Evolutionary conservation across 2,113 vertebrate genomes (phyloP).

Genomic region (Calypte anna): DNA sequence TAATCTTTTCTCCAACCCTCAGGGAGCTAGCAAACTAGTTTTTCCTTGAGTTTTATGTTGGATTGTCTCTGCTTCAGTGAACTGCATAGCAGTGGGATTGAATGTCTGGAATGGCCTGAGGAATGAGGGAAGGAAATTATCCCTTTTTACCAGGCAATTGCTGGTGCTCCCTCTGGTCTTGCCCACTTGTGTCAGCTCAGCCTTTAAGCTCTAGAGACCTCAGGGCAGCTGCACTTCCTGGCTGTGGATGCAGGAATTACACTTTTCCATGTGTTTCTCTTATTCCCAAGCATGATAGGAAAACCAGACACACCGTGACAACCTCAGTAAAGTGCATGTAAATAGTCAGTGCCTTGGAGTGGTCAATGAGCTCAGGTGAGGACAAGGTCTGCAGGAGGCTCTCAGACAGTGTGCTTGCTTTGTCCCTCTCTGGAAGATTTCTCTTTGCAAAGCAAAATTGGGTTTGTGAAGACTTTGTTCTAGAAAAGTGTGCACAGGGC

Average conservation of each 20-base stretch:
- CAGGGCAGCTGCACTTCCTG: background rate
- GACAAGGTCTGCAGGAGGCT: background rate
- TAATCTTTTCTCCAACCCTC: background rate
- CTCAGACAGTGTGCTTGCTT: background rate
- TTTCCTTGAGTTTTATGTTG: background rate
- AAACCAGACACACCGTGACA: background rate
- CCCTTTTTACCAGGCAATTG: background rate
- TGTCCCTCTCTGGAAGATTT: background rate
- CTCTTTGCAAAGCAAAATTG: background rate
- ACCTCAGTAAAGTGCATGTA: background rate
- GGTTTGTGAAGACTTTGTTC: background rate
- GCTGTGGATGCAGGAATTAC: background rate
- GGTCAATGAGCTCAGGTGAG: background rate
- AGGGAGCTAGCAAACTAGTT: background rate
- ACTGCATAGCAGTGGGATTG: background rate
- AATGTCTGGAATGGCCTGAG: background rate
- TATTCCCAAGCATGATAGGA: background rate
- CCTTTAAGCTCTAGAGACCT: background rate
- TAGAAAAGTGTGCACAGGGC: background rate
- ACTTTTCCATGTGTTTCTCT: background rate
- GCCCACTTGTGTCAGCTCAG: background rate
- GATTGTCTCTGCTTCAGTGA: background rate
- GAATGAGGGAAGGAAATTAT: background rate
- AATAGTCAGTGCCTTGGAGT: background rate
- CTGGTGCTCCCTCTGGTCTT: background rate